Evolutionary conservation across 2,888 invertebrate species (phyloP).

Genomic region (Ophion ventricosus): DNA sequence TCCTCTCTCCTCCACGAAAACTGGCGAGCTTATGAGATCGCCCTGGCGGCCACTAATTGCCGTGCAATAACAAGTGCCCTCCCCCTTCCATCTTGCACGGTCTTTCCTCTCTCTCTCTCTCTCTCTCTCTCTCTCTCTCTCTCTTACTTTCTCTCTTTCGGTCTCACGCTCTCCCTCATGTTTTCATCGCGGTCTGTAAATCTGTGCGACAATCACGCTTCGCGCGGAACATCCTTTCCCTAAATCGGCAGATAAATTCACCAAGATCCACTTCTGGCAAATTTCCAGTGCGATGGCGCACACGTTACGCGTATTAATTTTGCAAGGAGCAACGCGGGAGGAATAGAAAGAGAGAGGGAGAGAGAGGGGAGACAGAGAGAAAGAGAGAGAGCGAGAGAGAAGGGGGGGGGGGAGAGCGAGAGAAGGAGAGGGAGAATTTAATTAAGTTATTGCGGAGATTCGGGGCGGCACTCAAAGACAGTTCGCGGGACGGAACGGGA

Average conservation of each 20-base stretch:
- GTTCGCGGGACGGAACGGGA: too few relatives aligned
- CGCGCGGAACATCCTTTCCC: conserved; percentile 5
- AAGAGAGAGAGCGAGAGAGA: too few relatives aligned
- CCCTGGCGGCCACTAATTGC: conserved; percentile 57
- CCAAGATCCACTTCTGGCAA: conserved; percentile 38
- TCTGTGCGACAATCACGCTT: not conserved
- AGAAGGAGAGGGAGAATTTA: too few relatives aligned
- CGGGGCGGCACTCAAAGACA: too few relatives aligned
- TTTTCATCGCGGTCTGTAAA: not conserved
- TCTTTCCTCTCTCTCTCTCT: too few relatives aligned
- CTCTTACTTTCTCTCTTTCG: too few relatives aligned
- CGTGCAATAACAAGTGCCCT: conserved; percentile 53
- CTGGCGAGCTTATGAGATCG: conserved; percentile 56
- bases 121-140: too few relatives aligned
- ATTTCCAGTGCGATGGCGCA: conserved; percentile 5
- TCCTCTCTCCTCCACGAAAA: conserved; percentile 29
- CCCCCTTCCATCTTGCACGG: too few relatives aligned
- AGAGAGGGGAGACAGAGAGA: too few relatives aligned
- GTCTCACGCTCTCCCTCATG: not conserved
- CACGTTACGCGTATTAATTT: not conserved
- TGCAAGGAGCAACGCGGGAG: not conserved
- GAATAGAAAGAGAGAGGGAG: too few relatives aligned
- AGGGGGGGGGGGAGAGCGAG: too few relatives aligned
- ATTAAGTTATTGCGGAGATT: too few relatives aligned
- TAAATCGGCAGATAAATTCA: conserved; percentile 33